Conservation (phyloP, 1,140 invertebrate species). For the Dendroctonus ponderosae region DNA sequence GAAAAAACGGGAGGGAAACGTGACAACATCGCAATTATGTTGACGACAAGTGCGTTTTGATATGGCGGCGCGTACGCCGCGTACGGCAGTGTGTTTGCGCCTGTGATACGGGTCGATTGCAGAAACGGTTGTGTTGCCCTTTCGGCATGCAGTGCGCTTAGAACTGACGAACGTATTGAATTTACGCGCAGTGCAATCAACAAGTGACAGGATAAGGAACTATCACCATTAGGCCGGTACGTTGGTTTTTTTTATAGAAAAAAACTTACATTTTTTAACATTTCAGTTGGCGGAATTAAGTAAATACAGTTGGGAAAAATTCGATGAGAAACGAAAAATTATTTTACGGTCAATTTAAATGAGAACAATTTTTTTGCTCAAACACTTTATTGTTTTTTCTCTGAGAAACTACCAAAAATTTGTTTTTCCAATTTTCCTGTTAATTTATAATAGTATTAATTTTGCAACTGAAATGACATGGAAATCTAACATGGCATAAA, state of each 20-base stretch:
- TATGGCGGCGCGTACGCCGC: slow-evolving; percentile 8
- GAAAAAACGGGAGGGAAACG: slow-evolving; percentile 9
- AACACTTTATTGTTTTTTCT: too few relatives aligned
- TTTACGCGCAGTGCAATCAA: slow-evolving; percentile 21
- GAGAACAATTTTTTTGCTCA: too few relatives aligned
- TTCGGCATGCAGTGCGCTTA: slow-evolving; percentile 25
- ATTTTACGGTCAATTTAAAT: too few relatives aligned
- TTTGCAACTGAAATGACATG: too few relatives aligned
- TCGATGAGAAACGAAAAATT: too few relatives aligned
- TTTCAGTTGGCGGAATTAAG: too few relatives aligned
- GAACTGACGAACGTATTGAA: slow-evolving; percentile 7
- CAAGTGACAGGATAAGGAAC: slow-evolving; percentile 30
- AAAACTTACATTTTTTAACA: too few relatives aligned
- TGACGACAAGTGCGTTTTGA: slow-evolving; percentile 32
- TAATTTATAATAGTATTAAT: too few relatives aligned
- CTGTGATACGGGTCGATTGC: slow-evolving; percentile 23
- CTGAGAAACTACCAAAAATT: too few relatives aligned
- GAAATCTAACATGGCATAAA: too few relatives aligned
- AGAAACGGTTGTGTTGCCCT: slow-evolving; percentile 17
- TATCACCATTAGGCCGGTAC: slow-evolving; percentile 26
- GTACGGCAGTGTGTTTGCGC: slow-evolving; percentile 27
- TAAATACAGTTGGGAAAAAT: too few relatives aligned
- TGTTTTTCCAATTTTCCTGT: too few relatives aligned
- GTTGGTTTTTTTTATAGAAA: background rate
- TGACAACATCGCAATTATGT: slow-evolving; percentile 18